Evolutionary conservation across 2,113 vertebrate genomes (phyloP).

Genomic region (Myotis brandtii): DNA sequence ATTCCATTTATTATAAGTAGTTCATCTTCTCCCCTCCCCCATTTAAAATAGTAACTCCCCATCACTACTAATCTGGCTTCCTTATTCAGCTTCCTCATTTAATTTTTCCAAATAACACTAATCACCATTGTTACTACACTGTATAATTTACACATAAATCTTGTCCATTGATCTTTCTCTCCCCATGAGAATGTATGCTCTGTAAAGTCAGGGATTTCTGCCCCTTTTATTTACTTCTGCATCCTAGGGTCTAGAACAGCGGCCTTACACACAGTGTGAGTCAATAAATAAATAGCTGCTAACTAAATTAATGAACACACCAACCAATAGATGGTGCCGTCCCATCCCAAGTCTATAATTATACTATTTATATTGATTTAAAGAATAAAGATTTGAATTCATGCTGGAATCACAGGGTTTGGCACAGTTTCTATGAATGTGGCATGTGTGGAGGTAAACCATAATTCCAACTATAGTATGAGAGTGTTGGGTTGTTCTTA

Average conservation of each 20-base stretch:
- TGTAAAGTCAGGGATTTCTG: neutral
- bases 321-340: too few relatives aligned
- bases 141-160: neutral
- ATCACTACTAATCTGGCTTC: neutral
- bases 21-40: neutral
- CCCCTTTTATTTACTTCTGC: neutral
- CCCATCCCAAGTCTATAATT: neutral
- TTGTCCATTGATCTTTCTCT: neutral
- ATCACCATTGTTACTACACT: neutral
- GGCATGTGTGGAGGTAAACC: neutral
- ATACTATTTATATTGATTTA: neutral
- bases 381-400: neutral
- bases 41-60: neutral
- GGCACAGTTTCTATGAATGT: neutral
- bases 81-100: neutral
- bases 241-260: neutral
- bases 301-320: neutral
- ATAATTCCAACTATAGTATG: neutral
- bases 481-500: neutral
- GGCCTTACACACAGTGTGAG: neutral
- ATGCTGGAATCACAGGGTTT: neutral
- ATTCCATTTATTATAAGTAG: neutral
- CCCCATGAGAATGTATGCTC: fast-evolving
- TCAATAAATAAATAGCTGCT: neutral
- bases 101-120: conserved; percentile 3